A percentile compares a stretch with the other conserved stretches of the same genome.
Conservation (phyloP, 2,113 vertebrate genomes). For the Erpornis zantholeuca region DNA sequence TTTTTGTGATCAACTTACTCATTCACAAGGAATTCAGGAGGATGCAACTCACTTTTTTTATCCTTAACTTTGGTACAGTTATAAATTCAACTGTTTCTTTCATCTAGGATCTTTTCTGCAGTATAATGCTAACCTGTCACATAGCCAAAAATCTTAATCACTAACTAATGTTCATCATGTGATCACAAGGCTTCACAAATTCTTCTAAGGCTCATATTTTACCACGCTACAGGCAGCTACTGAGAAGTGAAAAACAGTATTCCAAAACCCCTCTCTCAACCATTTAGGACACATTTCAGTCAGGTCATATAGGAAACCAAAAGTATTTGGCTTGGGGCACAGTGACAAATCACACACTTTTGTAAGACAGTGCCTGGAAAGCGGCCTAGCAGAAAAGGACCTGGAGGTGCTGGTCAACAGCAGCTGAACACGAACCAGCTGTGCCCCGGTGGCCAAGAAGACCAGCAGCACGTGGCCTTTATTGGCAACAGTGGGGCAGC, state of each 20-base stretch:
- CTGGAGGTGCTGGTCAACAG: neutral
- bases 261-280: neutral
- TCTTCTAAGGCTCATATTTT: neutral
- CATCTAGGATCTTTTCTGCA: neutral
- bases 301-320: neutral
- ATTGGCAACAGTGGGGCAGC: neutral
- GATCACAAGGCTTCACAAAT: neutral
- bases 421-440: neutral
- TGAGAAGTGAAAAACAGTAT: neutral
- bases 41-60: neutral
- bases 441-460: neutral
- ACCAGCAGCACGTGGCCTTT: fast-evolving
- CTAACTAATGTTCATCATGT: neutral
- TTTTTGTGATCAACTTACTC: neutral
- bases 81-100: neutral
- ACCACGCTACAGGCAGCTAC: neutral
- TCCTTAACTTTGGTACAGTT: neutral
- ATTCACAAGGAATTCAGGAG: neutral
- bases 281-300: neutral
- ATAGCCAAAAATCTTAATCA: neutral
- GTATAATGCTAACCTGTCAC: neutral
- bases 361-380: neutral
- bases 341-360: no score
- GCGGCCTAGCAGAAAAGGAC: neutral
- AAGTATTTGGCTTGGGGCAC: neutral